Evolutionary conservation across 2,113 vertebrate species (phyloP), one percentile per base, ranked within the genome.

Genomic region (Hydrolagus affinis): DNA sequence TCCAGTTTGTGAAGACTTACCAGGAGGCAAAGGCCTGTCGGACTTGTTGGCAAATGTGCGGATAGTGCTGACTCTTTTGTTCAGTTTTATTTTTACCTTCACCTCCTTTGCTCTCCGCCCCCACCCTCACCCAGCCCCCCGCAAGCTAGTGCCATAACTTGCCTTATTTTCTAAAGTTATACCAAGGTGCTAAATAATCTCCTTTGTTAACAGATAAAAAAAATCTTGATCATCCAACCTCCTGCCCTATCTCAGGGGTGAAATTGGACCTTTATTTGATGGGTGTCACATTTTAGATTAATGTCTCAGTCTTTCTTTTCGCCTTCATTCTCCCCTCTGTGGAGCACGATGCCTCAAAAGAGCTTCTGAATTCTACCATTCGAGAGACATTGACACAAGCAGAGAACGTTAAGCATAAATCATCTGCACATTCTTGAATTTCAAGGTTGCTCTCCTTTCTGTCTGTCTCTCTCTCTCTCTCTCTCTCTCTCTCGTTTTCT

Each of bases 111-210:
- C 44, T 44, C 44, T 44, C 44, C n/a, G n/a, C n/a, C n/a, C n/a
- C n/a, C n/a, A n/a, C n/a, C n/a, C n/a, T n/a, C n/a, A n/a, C n/a
- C 6, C 44, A 44, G 2, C 44, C 44, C 6, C 6, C 44, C 44
- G 1, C 44, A 44, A 44, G 6, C 44, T 6, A 44, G 6, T 6
- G 6, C 44, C 44, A 44, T 6, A 44, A 44, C 44, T 44, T 78
- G 57, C 59, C 75, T 78, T 59, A 25, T 10, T 78, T 78, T 21
- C 76, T 78, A 78, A 60, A 23, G 60, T 78, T 78, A 15, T n/a
- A 25, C n/a, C 7, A 57, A 78, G 32, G 8, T 75, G 73, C 9
- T 56, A 77, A 77, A 62, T 78, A 25, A 60, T 62, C 21, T 59
- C n/a, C 60, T 76, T 78, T 78, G n/a, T 78, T 62, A 15, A 62